These are phyloP conservation scores for Tinea semifulvella DNA, from an alignment of 2,888 invertebrate genomes.

Conservation along the genomic window DNA sequence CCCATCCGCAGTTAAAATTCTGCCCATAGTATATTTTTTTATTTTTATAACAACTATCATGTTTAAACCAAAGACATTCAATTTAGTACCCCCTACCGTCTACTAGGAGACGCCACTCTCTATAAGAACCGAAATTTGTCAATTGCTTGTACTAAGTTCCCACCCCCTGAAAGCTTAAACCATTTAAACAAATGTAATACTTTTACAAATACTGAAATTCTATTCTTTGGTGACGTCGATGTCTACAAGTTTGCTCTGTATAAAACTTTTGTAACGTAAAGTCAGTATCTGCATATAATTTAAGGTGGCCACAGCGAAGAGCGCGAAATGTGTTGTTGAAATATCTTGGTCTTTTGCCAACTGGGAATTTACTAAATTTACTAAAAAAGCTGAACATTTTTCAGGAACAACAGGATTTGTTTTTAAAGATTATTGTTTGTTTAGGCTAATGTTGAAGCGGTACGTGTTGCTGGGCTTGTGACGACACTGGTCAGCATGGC, in stretches of 20 bases:
- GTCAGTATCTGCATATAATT: constrained; percentile 11
- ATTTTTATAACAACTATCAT: no score
- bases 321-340: constrained; percentile 13
- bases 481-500: constrained; percentile 86
- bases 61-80: no score
- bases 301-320: constrained; percentile 8
- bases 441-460: constrained; percentile 83
- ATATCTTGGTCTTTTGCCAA: constrained; percentile 10
- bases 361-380: neutral
- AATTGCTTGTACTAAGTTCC: no score
- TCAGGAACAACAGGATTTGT: constrained; percentile 19
- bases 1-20: no score
- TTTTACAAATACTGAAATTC: neutral
- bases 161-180: constrained; percentile 2
- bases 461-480: constrained; percentile 82
- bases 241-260: neutral
- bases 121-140: no score
- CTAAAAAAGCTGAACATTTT: neutral
- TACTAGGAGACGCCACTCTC: no score
- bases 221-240: neutral
- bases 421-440: constrained; percentile 60
- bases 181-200: neutral
- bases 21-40: no score
- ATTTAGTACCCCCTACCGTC: no score
- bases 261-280: constrained; percentile 12